phyloP scores from a whole-genome alignment of 1,140 invertebrate species.

The Sitobion miscanthi region DNA sequence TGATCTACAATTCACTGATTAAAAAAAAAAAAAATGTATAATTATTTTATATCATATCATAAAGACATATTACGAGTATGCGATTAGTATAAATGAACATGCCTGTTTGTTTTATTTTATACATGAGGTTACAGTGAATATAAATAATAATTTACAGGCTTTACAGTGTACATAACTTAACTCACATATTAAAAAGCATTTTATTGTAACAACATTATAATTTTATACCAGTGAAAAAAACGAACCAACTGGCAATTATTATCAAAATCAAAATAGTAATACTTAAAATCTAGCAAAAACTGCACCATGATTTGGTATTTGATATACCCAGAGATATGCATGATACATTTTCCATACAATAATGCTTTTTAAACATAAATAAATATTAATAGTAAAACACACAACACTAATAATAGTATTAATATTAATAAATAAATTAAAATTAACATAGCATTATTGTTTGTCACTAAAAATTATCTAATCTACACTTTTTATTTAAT shows the following conservation, averaged over 20 bases:
- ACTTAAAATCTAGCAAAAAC: constrained; percentile 37
- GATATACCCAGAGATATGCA: constrained; percentile 2
- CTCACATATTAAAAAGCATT: neutral
- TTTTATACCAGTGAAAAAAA: neutral
- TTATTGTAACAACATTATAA: neutral
- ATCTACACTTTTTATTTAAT: neutral
- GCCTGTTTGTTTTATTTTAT: neutral
- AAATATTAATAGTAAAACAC: constrained; percentile 43
- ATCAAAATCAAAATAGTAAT: constrained; percentile 21
- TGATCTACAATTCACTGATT: neutral
- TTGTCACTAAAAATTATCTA: neutral
- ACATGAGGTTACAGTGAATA: neutral
- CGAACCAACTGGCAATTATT: neutral
- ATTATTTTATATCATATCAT: neutral
- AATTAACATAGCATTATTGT: neutral
- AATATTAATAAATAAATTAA: neutral
- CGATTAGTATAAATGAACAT: neutral
- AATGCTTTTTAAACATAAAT: constrained; percentile 17
- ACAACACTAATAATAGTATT: neutral
- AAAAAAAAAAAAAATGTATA: neutral
- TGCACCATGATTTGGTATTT: neutral
- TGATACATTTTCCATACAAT: constrained; percentile 10
- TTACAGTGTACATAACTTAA: neutral
- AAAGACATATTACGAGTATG: neutral
- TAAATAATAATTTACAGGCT: neutral